Conservation (phyloP, 2,888 invertebrate genomes). For the Yponomeuta plumbellus region DNA sequence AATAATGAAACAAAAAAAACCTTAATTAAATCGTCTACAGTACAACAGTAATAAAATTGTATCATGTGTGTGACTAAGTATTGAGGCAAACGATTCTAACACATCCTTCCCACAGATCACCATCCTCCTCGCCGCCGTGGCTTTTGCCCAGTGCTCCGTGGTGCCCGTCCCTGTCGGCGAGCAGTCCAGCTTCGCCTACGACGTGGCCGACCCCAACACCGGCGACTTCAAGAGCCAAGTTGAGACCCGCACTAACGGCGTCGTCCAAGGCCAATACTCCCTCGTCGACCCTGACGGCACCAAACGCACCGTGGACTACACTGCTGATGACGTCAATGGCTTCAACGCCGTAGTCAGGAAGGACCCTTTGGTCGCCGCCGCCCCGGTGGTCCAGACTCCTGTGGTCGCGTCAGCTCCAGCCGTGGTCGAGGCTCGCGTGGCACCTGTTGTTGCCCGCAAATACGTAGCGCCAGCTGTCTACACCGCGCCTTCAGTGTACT, state of each 20-base stretch:
- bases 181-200: slow-evolving; percentile 62
- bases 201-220: slow-evolving; percentile 72
- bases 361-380: slow-evolving; percentile 51
- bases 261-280: slow-evolving; percentile 72
- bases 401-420: slow-evolving; percentile 30
- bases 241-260: slow-evolving; percentile 67
- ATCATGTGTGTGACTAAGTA: too few relatives aligned
- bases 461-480: background rate
- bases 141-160: slow-evolving; percentile 50
- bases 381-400: slow-evolving; percentile 27
- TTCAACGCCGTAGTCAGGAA: slow-evolving; percentile 76
- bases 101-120: slow-evolving; percentile 37
- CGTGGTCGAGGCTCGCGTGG: slow-evolving; percentile 17
- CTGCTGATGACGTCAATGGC: slow-evolving; percentile 67
- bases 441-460: background rate
- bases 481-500: slow-evolving; percentile 2
- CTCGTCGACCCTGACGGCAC: slow-evolving; percentile 72
- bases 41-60: too few relatives aligned
- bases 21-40: too few relatives aligned
- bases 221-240: slow-evolving; percentile 75
- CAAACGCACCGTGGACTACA: slow-evolving; percentile 72
- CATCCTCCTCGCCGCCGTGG: slow-evolving; percentile 52
- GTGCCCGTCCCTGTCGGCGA: slow-evolving; percentile 29
- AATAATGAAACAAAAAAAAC: too few relatives aligned
- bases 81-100: too few relatives aligned